Evolutionary conservation across 2,797 vertebrate species (phyloP).

Genomic region (Galaxias olidus): DNA sequence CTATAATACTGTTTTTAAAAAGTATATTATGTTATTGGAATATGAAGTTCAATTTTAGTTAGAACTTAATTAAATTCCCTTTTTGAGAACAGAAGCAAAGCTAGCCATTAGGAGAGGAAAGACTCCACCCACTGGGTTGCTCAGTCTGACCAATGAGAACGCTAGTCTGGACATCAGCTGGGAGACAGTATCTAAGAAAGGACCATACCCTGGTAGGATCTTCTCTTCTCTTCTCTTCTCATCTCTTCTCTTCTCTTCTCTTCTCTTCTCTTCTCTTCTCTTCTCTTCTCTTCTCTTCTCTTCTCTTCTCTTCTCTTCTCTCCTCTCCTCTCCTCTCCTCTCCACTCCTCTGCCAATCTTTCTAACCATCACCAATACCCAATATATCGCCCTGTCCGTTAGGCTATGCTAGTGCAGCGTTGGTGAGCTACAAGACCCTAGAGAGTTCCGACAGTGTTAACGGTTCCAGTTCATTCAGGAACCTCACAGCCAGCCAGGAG

Average conservation of each 20-base stretch:
- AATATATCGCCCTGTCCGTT: background rate
- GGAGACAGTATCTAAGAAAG: constrained; percentile 60
- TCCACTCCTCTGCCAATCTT: background rate
- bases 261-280: background rate
- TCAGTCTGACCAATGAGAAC: constrained; percentile 58
- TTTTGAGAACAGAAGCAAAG: constrained; percentile 50
- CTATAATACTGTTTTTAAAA: too few relatives aligned
- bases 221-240: background rate
- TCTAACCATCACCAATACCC: too few relatives aligned
- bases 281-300: background rate
- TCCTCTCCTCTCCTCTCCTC: background rate
- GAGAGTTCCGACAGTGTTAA: constrained; percentile 14
- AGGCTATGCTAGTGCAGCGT: constrained; percentile 50
- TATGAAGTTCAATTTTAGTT: too few relatives aligned
- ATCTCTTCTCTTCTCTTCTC: background rate
- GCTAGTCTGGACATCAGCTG: constrained; percentile 66
- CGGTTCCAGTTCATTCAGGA: constrained; percentile 6
- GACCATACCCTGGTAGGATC: constrained; percentile 65
- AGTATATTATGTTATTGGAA: too few relatives aligned
- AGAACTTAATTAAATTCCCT: background rate
- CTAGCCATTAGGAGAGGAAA: constrained; percentile 56
- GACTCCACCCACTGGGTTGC: constrained; percentile 55
- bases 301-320: background rate
- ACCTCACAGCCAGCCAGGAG: background rate
- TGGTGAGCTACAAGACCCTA: constrained; percentile 58